Conservation (phyloP, 2,113 vertebrate species). For the Pelobates fuscus region DNA sequence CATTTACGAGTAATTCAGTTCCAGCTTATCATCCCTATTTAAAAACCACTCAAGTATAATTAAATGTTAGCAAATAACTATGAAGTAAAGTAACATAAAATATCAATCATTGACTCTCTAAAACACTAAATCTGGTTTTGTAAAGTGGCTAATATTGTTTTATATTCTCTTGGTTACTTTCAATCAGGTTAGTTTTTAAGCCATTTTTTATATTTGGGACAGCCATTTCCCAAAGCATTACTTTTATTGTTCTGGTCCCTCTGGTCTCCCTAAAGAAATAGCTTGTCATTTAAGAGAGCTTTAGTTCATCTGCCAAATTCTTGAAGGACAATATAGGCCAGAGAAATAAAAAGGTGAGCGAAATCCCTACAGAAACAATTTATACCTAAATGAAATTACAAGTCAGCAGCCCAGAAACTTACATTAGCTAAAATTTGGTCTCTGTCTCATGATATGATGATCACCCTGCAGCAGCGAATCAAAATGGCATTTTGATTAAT, state of each 20-base stretch:
- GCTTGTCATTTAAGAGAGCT: conserved; percentile 48
- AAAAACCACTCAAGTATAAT: no score
- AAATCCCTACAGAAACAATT: conserved; percentile 46
- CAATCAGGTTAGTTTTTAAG: conserved; percentile 19
- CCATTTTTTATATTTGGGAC: conserved; percentile 30
- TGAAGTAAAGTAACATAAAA: no score
- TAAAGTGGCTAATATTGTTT: conserved; percentile 25
- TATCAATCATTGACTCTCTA: neutral
- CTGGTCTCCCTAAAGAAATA: conserved; percentile 45
- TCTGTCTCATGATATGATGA: conserved; percentile 38
- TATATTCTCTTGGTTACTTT: conserved; percentile 25
- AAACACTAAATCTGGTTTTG: conserved; percentile 16
- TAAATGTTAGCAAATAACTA: neutral
- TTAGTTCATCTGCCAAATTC: conserved; percentile 45
- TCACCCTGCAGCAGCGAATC: conserved; percentile 29
- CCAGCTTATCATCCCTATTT: neutral
- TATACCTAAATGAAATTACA: conserved; percentile 50
- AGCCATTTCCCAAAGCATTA: conserved; percentile 32
- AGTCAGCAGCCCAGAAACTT: conserved; percentile 47
- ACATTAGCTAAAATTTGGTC: conserved; percentile 42
- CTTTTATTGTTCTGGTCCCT: conserved; percentile 45
- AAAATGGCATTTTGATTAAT: conserved; percentile 32
- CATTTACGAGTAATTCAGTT: neutral
- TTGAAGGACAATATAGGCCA: conserved; percentile 42
- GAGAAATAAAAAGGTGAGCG: conserved; percentile 43